phyloP scores from a whole-genome alignment of 2,113 vertebrate genomes.

The Antechinus flavipes region DNA sequence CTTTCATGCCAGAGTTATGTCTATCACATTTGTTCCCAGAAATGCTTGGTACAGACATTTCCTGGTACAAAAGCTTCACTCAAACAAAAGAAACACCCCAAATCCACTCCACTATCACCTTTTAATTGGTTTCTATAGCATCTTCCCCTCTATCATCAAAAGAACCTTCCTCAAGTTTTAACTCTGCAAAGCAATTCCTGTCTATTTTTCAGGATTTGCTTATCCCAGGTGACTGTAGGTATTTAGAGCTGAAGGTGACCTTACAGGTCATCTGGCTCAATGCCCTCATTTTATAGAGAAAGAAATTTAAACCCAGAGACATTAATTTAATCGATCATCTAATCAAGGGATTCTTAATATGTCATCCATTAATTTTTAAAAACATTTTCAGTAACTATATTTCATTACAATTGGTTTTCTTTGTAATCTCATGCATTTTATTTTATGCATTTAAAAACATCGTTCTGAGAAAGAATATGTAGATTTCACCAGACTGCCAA shows the following conservation, averaged over 20 bases:
- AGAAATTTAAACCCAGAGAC: background rate
- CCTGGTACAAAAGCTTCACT: background rate
- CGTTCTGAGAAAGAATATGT: background rate
- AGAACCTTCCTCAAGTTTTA: background rate
- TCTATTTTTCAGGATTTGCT: background rate
- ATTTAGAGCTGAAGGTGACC: background rate
- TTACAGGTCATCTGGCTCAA: background rate
- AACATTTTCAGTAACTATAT: background rate
- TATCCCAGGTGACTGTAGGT: background rate
- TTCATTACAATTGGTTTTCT: background rate
- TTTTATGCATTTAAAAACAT: background rate
- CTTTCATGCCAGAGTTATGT: background rate
- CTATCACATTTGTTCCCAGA: conserved; percentile 1
- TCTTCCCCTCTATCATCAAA: background rate
- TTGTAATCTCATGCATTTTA: background rate
- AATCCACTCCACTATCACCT: background rate
- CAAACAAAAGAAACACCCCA: background rate
- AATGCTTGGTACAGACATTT: background rate
- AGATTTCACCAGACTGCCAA: background rate
- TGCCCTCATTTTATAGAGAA: background rate
- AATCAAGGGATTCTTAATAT: background rate
- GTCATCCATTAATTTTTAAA: background rate
- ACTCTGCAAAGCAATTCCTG: background rate
- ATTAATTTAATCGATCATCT: background rate
- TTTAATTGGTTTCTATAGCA: background rate